These are phyloP conservation scores for Pangasius krempfi DNA, from an alignment of 2,797 vertebrate genomes.

Conservation along the genomic window DNA sequence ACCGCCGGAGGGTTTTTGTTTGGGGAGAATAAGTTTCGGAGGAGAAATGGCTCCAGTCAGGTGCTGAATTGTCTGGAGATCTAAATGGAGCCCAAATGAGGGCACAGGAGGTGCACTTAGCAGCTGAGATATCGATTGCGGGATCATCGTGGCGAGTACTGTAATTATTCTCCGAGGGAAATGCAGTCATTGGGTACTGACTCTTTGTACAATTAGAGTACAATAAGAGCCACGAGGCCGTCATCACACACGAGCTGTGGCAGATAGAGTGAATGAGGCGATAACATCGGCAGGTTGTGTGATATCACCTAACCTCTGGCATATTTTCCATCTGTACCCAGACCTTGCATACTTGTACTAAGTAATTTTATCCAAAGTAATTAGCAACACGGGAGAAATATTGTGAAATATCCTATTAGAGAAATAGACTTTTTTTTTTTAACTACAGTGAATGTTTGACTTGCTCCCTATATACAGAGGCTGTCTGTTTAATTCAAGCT, in stretches of 20 bases:
- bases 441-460: not conserved
- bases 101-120: constrained; percentile 44
- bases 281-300: not conserved
- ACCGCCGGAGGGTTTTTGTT: constrained; percentile 44
- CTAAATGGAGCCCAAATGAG: constrained; percentile 38
- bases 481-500: not conserved
- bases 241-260: not conserved
- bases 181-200: constrained; percentile 3
- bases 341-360: not conserved
- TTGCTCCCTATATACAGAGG: not conserved
- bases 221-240: not conserved
- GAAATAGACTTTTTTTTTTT: not conserved
- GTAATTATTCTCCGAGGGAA: constrained; percentile 54
- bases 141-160: constrained; percentile 34
- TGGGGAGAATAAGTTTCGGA: constrained; percentile 27
- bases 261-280: not conserved
- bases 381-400: not conserved
- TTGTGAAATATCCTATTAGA: not conserved
- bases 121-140: constrained; percentile 41
- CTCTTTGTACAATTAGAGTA: constrained; percentile 18
- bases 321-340: not conserved
- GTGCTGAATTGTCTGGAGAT: constrained; percentile 44
- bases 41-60: constrained; percentile 37
- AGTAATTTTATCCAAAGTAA: not conserved
- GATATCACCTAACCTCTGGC: not conserved